These are phyloP conservation scores for Amphiduros pacificus DNA, from an alignment of 2,888 invertebrate species.

Conservation along the genomic window DNA sequence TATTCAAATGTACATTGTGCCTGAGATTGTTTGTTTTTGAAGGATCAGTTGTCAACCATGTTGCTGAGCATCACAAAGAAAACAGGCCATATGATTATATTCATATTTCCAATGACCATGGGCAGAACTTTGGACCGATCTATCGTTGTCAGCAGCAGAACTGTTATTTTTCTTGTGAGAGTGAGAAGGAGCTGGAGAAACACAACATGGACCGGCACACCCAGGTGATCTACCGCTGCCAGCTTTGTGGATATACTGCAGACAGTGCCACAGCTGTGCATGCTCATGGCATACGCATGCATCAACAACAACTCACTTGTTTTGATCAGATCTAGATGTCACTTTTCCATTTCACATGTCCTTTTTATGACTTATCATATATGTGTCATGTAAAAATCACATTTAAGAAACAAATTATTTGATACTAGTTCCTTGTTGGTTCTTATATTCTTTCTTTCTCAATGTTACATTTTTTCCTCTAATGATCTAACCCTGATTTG, in stretches of 20 bases:
- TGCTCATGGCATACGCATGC: constrained; percentile 20
- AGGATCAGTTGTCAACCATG: constrained; percentile 27
- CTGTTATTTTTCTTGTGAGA: constrained; percentile 23
- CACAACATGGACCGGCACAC: constrained; percentile 23
- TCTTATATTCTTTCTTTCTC: no score
- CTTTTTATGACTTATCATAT: no score
- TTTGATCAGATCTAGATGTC: no score
- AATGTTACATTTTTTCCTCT: no score
- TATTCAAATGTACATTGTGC: constrained; percentile 25
- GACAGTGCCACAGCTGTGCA: constrained; percentile 22
- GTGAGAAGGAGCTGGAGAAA: constrained; percentile 18
- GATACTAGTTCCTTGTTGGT: no score
- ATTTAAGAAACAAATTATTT: no score
- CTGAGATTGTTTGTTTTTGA: constrained; percentile 28
- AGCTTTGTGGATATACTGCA: constrained; percentile 27
- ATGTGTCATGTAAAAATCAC: no score
- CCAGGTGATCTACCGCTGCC: constrained; percentile 26
- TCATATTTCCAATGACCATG: constrained; percentile 27
- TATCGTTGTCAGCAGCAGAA: constrained; percentile 24
- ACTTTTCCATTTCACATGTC: no score
- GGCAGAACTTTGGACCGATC: constrained; percentile 23
- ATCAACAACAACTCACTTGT: constrained; percentile 22
- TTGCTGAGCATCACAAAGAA: constrained; percentile 20
- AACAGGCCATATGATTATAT: constrained; percentile 23
- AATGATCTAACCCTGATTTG: no score